These are phyloP conservation scores for Drosophila maculinotata DNA, from an alignment of 2,888 invertebrate genomes.

Conservation along the genomic window DNA sequence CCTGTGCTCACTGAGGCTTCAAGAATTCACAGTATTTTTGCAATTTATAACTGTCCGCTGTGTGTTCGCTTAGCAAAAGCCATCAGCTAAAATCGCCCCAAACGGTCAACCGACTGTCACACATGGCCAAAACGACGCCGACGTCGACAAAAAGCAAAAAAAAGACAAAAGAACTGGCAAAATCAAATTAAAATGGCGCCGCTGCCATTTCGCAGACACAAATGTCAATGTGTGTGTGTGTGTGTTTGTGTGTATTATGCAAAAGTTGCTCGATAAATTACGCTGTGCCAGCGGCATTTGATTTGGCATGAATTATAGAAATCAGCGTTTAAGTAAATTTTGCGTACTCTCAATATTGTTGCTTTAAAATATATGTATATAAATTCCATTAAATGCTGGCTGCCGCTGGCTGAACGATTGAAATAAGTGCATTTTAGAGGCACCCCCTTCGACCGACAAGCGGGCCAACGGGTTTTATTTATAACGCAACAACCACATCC, in stretches of 20 bases:
- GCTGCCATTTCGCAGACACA: constrained; percentile 52
- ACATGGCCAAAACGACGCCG: constrained; percentile 65
- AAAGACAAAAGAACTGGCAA: constrained; percentile 28
- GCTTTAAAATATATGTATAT: constrained; percentile 23
- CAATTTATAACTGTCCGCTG: constrained; percentile 48
- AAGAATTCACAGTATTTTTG: constrained; percentile 36
- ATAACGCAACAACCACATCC: constrained; percentile 68
- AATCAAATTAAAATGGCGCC: constrained; percentile 78
- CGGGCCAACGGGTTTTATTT: constrained; percentile 62
- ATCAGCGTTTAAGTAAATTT: constrained; percentile 13
- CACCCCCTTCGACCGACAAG: constrained; percentile 21
- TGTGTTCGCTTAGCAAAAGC: constrained; percentile 22
- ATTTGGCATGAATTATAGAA: constrained; percentile 66
- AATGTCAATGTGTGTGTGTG: constrained; percentile 16
- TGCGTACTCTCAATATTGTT: constrained; percentile 1
- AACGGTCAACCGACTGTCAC: constrained; percentile 66
- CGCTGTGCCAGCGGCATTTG: constrained; percentile 54
- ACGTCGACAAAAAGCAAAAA: constrained; percentile 27
- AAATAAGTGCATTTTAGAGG: constrained; percentile 58
- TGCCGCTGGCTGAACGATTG: constrained; percentile 52
- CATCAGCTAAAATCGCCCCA: constrained; percentile 62
- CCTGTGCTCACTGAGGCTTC: constrained; percentile 21
- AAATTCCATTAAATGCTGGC: constrained; percentile 49
- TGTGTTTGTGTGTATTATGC: constrained; percentile 31
- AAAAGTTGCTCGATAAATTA: constrained; percentile 62